Evolutionary conservation across 2,888 invertebrate genomes (phyloP).

Genomic region (Drosophila peninsularis): DNA sequence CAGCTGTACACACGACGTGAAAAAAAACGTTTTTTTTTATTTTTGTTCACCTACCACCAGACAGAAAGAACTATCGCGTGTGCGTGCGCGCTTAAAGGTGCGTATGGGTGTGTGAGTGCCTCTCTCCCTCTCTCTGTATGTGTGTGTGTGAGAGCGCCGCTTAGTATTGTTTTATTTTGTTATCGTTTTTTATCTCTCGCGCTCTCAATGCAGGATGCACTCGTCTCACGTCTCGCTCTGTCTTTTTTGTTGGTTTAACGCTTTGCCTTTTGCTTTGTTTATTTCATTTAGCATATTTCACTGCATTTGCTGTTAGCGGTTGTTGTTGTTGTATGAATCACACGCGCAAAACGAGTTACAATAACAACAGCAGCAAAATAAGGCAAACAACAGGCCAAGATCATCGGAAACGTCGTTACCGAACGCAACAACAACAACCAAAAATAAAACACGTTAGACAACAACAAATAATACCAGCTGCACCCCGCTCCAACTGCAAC

Average conservation of each 20-base stretch:
- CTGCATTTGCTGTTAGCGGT: slow-evolving; percentile 42
- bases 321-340: slow-evolving; percentile 65
- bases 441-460: slow-evolving; percentile 54
- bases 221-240: slow-evolving; percentile 17
- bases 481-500: slow-evolving; percentile 45
- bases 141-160: slow-evolving; percentile 25
- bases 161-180: slow-evolving; percentile 45
- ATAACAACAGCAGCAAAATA: slow-evolving; percentile 35
- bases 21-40: slow-evolving; percentile 30
- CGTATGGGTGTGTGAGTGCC: slow-evolving; percentile 16
- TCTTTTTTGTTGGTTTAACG: slow-evolving; percentile 16
- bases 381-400: slow-evolving; percentile 67
- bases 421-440: slow-evolving; percentile 28
- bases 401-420: slow-evolving; percentile 63
- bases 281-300: slow-evolving; percentile 64
- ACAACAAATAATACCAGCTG: slow-evolving; percentile 55
- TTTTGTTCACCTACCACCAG: slow-evolving; percentile 48
- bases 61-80: slow-evolving; percentile 39
- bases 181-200: slow-evolving; percentile 41
- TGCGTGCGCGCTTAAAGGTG: slow-evolving; percentile 25
- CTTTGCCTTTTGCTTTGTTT: slow-evolving; percentile 38
- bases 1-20: slow-evolving; percentile 60
- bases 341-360: slow-evolving; percentile 73
- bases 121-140: slow-evolving; percentile 1
- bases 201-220: slow-evolving; percentile 54